These are phyloP conservation scores for Microtus oregoni DNA, from an alignment of 2,113 vertebrate species.

Conservation along the genomic window DNA sequence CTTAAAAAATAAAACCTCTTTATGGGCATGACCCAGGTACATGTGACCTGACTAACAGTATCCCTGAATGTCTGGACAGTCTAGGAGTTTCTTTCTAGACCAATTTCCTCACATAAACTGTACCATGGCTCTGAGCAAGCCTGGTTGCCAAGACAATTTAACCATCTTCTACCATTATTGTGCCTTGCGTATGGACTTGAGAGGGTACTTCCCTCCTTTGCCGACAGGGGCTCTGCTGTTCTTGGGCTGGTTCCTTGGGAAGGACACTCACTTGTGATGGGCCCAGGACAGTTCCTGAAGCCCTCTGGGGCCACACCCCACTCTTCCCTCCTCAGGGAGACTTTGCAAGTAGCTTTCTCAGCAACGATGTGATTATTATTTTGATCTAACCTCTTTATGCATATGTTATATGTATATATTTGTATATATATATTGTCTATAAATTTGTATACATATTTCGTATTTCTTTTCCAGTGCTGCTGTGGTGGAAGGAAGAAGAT, in stretches of 20 bases:
- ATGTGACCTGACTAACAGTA: background rate
- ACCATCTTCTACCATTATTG: background rate
- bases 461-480: too few relatives aligned
- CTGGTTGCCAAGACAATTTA: background rate
- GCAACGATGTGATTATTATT: background rate
- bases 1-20: background rate
- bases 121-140: background rate
- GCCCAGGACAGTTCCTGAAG: background rate
- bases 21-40: background rate
- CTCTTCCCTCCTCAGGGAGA: background rate
- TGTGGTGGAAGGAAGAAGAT: background rate
- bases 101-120: background rate
- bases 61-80: background rate
- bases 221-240: background rate
- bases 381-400: background rate
- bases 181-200: background rate
- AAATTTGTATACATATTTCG: too few relatives aligned
- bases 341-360: conserved; percentile 35
- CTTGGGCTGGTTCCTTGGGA: background rate
- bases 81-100: background rate
- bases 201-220: background rate
- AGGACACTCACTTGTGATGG: background rate
- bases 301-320: background rate
- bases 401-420: too few relatives aligned
- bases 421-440: too few relatives aligned